Evolutionary conservation across 2,797 vertebrate genomes (phyloP), one percentile per base, ranked within the genome.

Genomic region (Gymnopithys bicolor): DNA sequence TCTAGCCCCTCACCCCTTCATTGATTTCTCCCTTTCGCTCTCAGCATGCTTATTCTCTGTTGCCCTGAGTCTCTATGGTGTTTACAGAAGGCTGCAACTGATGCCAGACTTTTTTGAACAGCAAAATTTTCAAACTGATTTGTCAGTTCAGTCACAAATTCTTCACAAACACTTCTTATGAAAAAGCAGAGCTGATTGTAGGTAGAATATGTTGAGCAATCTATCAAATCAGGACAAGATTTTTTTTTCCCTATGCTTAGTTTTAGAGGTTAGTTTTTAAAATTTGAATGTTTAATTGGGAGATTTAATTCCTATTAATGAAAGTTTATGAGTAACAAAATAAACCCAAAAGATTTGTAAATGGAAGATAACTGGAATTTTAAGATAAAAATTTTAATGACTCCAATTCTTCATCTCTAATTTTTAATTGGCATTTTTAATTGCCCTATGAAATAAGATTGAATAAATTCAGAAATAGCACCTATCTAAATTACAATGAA

Each of bases 21-120:
- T 32, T 39, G 89, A 91, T 93, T 85, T 83, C 71, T 74, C 49
- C 68, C 60, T 75, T 91, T 85, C 63, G 49, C 90, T 86, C 80
- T 94, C 90, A 94, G 86, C 71, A 37, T 23, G 86, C n/a, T 4
- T 7, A 55, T 78, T 81, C 71, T n/a, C 68, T 30, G 11, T 32
- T 78, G 60, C 64, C 22, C 48, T 5, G 35, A 75, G 46, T 84
- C 75, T 68, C 75, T 64, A 3, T 0, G 6, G 53, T 82, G 58
- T 81, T 94, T 88, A 88, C 52, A 74, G 78, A 74, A 89, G 53
- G 81, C 75, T 85, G 64, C 22, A 85, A 94, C 71, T 45, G 84
- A 92, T 70, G 64, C 3, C 19, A 92, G 45, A 63, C 11, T 45
- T 63, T 28, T 64, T 62, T n/a, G 7, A 21, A 71, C 17, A 84